A percentile compares a stretch with the other conserved stretches of the same genome.
These are phyloP conservation scores for Phyllostomus discolor DNA, from an alignment of 2,113 vertebrate species.

Conservation along the genomic window DNA sequence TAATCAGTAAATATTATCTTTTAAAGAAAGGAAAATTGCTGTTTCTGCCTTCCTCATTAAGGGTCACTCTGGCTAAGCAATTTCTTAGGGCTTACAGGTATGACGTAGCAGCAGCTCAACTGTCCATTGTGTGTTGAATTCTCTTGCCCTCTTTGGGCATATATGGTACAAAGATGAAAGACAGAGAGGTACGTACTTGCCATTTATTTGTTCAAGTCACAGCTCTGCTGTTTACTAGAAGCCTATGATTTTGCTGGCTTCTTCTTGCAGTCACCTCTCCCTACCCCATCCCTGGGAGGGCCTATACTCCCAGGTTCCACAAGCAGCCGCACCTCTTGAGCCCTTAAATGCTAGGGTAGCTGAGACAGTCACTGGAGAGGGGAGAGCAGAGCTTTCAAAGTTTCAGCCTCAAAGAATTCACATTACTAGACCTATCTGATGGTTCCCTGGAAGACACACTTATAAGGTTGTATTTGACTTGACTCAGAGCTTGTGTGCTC, in stretches of 20 bases:
- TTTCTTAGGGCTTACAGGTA: background rate
- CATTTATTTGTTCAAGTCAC: background rate
- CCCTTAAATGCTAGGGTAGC: background rate
- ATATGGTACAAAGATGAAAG: background rate
- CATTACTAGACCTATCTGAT: background rate
- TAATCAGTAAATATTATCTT: too few species aligned
- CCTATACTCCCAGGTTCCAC: background rate
- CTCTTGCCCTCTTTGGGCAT: background rate
- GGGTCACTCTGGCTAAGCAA: background rate
- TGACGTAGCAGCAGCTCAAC: too few species aligned
- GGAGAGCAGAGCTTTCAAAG: background rate
- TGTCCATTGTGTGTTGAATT: background rate
- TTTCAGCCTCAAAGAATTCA: background rate
- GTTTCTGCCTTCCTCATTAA: background rate
- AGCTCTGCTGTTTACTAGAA: background rate
- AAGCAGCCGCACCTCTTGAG: background rate
- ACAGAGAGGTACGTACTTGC: background rate
- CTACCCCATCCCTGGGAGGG: background rate
- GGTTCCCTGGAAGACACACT: background rate
- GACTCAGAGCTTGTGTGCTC: background rate
- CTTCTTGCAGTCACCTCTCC: background rate
- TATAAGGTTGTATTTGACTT: background rate
- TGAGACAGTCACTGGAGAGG: background rate
- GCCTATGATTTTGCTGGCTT: background rate
- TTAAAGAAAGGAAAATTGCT: background rate